Evolutionary conservation across 2,797 vertebrate genomes (phyloP).

Genomic region (Triplophysa bombifrons): DNA sequence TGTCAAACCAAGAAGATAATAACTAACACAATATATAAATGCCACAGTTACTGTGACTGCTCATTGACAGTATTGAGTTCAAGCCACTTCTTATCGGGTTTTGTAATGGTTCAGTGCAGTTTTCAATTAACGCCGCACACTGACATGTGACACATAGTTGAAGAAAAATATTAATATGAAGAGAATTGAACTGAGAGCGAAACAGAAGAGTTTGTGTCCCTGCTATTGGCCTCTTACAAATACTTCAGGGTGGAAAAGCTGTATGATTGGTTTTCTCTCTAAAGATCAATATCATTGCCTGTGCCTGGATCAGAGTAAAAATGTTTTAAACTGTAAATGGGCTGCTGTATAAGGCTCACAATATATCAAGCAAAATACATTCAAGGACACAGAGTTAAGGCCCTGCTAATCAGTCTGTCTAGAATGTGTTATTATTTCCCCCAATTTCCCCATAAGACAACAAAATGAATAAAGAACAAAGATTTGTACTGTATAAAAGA

Average conservation of each 20-base stretch:
- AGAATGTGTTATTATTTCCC: no score
- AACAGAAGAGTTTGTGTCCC: background rate
- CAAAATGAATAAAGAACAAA: no score
- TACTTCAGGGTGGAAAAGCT: no score
- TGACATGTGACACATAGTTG: slow-evolving; percentile 32
- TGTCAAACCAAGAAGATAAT: slow-evolving; percentile 13
- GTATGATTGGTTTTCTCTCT: background rate
- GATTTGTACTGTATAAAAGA: no score
- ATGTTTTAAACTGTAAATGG: background rate
- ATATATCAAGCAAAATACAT: no score
- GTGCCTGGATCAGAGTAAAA: background rate
- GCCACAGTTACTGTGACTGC: slow-evolving; percentile 12
- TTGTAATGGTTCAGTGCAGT: slow-evolving; percentile 32
- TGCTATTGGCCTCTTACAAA: no score
- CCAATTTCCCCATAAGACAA: no score
- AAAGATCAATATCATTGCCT: background rate
- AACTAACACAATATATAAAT: slow-evolving; percentile 24
- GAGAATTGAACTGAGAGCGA: slow-evolving; percentile 17
- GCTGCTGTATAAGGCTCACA: background rate
- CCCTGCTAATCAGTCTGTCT: no score
- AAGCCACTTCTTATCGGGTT: slow-evolving; percentile 36
- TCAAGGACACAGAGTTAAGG: no score
- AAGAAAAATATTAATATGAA: slow-evolving; percentile 27
- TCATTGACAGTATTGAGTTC: slow-evolving; percentile 25
- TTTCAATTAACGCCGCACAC: slow-evolving; percentile 32